Percentiles rank a stretch among this genome's conserved stretches.
Evolutionary conservation across 2,113 vertebrate genomes (phyloP).

Genomic region (Solea senegalensis): DNA sequence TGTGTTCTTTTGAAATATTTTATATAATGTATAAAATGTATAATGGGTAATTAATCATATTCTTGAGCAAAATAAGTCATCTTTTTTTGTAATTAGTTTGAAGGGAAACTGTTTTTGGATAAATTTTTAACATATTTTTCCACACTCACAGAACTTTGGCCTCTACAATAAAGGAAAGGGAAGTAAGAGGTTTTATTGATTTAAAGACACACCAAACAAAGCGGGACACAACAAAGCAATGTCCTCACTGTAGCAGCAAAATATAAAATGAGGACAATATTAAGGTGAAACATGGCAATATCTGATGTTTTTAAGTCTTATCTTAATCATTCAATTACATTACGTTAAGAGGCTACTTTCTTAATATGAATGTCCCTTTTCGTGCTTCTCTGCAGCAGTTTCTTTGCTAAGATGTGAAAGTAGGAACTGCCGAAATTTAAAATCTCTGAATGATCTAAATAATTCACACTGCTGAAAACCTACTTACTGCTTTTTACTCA

Average conservation of each 20-base stretch:
- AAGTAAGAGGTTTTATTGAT: too few species aligned
- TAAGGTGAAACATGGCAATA: not conserved
- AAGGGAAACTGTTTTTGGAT: too few species aligned
- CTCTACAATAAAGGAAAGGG: too few species aligned
- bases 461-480: not conserved
- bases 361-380: not conserved
- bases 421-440: not conserved
- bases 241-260: too few species aligned
- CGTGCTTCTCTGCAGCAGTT: not conserved
- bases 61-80: not conserved
- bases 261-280: too few species aligned
- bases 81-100: not conserved
- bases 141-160: too few species aligned
- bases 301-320: not conserved
- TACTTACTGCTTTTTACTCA: not conserved
- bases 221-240: too few species aligned
- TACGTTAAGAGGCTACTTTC: not conserved
- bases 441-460: not conserved
- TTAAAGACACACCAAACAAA: too few species aligned
- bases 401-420: not conserved
- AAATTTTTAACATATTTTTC: too few species aligned
- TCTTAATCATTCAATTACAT: slow-evolving; percentile 6
- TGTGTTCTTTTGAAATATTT: slow-evolving; percentile 8
- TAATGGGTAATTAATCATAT: not conserved
- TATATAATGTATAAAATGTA: not conserved